Evolutionary conservation across 2,797 vertebrate genomes (phyloP).

Genomic region (Craterocephalus amniculus): DNA sequence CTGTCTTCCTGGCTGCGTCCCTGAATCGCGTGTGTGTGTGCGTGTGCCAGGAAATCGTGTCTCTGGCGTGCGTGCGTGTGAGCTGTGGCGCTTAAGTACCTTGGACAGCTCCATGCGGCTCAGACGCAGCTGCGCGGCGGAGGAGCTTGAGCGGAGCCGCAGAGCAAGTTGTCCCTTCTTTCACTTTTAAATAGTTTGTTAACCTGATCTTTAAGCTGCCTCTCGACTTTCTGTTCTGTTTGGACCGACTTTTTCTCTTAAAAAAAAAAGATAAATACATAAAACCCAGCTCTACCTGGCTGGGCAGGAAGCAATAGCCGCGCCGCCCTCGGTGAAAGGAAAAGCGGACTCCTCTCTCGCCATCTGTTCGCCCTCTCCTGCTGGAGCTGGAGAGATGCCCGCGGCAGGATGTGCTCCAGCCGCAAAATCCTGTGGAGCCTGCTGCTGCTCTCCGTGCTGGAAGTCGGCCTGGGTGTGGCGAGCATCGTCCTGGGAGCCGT

Average conservation of each 20-base stretch:
- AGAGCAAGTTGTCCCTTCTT: not conserved
- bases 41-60: not conserved
- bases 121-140: conserved; percentile 28
- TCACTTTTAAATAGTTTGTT: not conserved
- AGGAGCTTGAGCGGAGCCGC: conserved; percentile 25
- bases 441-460: conserved; percentile 94
- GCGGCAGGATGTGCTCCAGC: conserved; percentile 96
- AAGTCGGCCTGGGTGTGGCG: conserved; percentile 97
- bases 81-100: conserved; percentile 53
- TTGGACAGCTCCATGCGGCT: conserved; percentile 48
- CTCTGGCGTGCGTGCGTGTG: not conserved
- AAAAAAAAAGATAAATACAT: too few relatives aligned
- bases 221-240: not conserved
- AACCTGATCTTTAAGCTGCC: not conserved
- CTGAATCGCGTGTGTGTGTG: conserved; percentile 2
- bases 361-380: conserved; percentile 68
- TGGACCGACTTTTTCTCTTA: conserved; percentile 17
- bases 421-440: conserved; percentile 98
- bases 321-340: conserved; percentile 21
- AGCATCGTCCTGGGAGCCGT: conserved; percentile 96
- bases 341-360: conserved; percentile 62
- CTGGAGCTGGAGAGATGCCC: conserved; percentile 91
- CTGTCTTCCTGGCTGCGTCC: not conserved
- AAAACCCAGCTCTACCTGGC: too few relatives aligned
- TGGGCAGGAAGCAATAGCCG: conserved; percentile 26